phyloP scores from a whole-genome alignment of 2,113 vertebrate genomes.

The Protomyctophum bolini region DNA sequence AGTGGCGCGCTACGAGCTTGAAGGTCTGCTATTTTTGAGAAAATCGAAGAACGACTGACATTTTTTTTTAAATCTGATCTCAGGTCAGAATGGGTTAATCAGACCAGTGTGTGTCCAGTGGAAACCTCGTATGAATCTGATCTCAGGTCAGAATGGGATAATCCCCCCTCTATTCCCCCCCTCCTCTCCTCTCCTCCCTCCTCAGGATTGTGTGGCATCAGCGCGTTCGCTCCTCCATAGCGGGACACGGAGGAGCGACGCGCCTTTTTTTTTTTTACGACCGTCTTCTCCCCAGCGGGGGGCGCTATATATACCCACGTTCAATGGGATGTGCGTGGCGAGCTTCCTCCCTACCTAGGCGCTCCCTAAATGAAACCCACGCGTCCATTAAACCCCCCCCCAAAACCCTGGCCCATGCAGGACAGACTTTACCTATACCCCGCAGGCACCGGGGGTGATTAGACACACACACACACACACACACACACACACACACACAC shows the following conservation, averaged over 20 bases:
- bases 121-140: too few species aligned
- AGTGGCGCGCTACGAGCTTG: too few species aligned
- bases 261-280: constrained; percentile 56
- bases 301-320: constrained; percentile 59
- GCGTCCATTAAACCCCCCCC: constrained; percentile 69
- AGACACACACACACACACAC: not conserved
- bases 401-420: not conserved
- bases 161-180: not conserved
- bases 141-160: too few species aligned
- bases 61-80: too few species aligned
- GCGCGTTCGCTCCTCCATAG: constrained; percentile 55
- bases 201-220: constrained; percentile 63
- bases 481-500: too few species aligned
- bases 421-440: constrained; percentile 63
- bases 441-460: constrained; percentile 63
- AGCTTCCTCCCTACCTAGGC: constrained; percentile 60
- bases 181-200: constrained; percentile 15
- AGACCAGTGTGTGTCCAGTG: too few species aligned
- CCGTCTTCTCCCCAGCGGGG: constrained; percentile 66
- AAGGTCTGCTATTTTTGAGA: too few species aligned
- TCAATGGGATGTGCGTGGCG: constrained; percentile 65
- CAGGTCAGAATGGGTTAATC: too few species aligned
- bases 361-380: constrained; percentile 72
- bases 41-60: too few species aligned
- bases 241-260: constrained; percentile 60